phyloP scores from a whole-genome alignment of 2,888 invertebrate genomes.

The Sialis lutaria region DNA sequence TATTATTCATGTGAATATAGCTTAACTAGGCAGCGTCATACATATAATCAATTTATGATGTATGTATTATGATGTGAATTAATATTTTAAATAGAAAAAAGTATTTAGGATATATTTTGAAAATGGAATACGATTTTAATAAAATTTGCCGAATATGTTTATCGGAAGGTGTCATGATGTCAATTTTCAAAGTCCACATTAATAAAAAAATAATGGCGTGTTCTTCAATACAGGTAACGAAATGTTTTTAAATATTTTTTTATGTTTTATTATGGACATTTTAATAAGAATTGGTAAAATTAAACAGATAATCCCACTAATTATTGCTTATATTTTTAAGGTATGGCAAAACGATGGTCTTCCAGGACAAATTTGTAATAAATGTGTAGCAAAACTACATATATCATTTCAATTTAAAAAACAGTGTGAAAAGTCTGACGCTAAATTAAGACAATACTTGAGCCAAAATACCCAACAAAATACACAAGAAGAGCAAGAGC shows the following conservation, averaged over 20 bases:
- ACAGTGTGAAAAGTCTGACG: conserved; percentile 27
- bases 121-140: conserved; percentile 21
- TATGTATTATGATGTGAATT: too few relatives aligned
- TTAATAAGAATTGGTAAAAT: not conserved
- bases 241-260: not conserved
- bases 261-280: too few relatives aligned
- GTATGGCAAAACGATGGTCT: conserved; percentile 29
- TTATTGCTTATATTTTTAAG: conserved; percentile 14
- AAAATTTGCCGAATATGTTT: conserved; percentile 27
- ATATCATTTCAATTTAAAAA: conserved; percentile 29
- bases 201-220: conserved; percentile 29
- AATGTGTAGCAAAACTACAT: conserved; percentile 26
- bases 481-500: conserved; percentile 7
- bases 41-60: too few relatives aligned
- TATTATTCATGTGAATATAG: too few relatives aligned
- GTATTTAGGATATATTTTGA: conserved; percentile 2
- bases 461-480: not conserved
- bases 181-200: conserved; percentile 27
- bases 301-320: not conserved
- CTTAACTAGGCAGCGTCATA: too few relatives aligned
- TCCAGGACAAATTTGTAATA: conserved; percentile 27
- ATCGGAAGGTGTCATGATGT: conserved; percentile 24
- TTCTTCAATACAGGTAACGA: conserved; percentile 24
- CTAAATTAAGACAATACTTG: conserved; percentile 22
- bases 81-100: too few relatives aligned